Evolutionary conservation across 2,113 vertebrate species (phyloP), one percentile per base, ranked within the genome.

Genomic region (rat (Rattus norvegicus)): DNA sequence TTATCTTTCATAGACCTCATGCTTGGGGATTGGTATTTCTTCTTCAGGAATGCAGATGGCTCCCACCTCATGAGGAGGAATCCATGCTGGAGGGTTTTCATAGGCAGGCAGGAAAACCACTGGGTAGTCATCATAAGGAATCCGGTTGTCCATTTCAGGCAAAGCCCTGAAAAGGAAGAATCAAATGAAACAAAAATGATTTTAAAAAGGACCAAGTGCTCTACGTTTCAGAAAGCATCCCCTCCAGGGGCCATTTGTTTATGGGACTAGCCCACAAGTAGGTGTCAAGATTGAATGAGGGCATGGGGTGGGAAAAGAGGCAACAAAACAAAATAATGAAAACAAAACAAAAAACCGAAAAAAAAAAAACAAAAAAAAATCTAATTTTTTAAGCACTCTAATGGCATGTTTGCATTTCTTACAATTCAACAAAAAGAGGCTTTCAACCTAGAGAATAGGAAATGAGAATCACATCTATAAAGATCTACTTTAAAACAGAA

Each of bases 41-140:
- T 93, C 80, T 19, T 84, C n/a, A 47, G 83, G 49, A 59, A 61
- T 17, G 95, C 4, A 86, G 88, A 75, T 30, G 65, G 63, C 70
- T 88, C 98, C 75, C 96, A 99, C 99, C 98, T 99, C 99, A 52
- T 99, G 99, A 39, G 99, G 98, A 22, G 99, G 98, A 61, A 99
- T 99, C 99, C 99, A 99, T 22, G 99, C 99, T 47, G 99, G 99
- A 1, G 99, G 99, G 92, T 99, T 99, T 97, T 99, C 99, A 95
- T 99, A 99, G 2, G 99, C 99, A 63, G 99, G 99, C 94, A 99
- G 98, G 97, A 99, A 99, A 1, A 99, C 99, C 94, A 99, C 99
- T 0, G 99, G 99, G 76, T 99, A 99, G 84, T 99, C 99, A 86
- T 99, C 99, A 70, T 99, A 99, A 3, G 99, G 98, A 88, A 99